Percentiles rank a stretch among this genome's conserved stretches.
Evolutionary conservation across 2,797 vertebrate genomes (phyloP).

Genomic region (Sylvia borin): DNA sequence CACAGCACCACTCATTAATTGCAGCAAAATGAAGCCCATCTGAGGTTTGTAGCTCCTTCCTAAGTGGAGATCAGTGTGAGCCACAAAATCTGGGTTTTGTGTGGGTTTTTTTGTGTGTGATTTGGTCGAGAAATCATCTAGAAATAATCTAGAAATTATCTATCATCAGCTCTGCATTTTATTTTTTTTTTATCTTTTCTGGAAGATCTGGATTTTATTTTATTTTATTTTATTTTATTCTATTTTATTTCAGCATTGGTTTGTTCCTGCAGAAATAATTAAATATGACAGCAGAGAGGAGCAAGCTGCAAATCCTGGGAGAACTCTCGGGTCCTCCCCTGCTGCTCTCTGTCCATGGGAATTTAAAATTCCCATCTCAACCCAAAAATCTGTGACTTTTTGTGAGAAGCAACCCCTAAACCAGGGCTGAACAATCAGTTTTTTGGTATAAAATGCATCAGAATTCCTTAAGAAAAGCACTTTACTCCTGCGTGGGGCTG

Average conservation of each 20-base stretch:
- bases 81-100: rapidly evolving
- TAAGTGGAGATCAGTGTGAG: neutral
- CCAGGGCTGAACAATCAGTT: neutral
- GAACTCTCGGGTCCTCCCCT: neutral
- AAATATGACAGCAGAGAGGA: neutral
- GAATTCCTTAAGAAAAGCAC: neutral
- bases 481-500: neutral
- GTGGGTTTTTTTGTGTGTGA: neutral
- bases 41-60: neutral
- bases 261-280: neutral
- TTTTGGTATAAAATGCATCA: neutral
- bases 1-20: neutral
- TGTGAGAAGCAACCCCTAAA: neutral
- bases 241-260: neutral
- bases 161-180: neutral
- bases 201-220: neutral
- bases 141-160: neutral
- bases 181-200: too few species aligned
- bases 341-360: neutral
- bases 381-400: too few species aligned
- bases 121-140: neutral
- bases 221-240: neutral
- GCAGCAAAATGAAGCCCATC: neutral
- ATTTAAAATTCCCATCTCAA: neutral
- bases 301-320: neutral